Evolutionary conservation across 1,140 invertebrate species (phyloP), one percentile per base, ranked within the genome.

Genomic region (Caerostris darwini): DNA sequence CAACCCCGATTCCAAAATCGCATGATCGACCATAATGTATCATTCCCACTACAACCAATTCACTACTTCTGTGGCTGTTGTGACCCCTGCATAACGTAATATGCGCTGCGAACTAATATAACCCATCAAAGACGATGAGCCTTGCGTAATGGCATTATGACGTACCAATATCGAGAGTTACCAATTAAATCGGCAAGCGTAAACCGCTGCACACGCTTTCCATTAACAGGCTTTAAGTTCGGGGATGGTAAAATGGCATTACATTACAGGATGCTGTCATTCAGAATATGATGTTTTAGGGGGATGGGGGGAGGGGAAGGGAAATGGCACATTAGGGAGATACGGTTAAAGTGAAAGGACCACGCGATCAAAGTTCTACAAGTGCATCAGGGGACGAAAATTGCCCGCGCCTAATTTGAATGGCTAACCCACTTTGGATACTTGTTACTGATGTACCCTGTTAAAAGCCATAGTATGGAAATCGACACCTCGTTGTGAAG

Each of bases 121-220:
- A 53, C 85, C 85, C 85, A 87, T 87, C 85, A 87, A 61, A 87
- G 85, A 87, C 85, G 85, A 87, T 87, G 58, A 87, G 85, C 58
- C 34, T 50, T n/a, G 59, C 19, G 57, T 87, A 87, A 87, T 87
- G 85, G 85, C 85, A 87, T 87, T 87, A 87, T 87, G 85, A 87
- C 85, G 85, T 87, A 34, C 85, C 85, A 87, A 87, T 87, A 87
- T 87, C 64, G 85, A 58, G 12, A 87, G 19, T 50, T 59, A 58
- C 34, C 85, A 87, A 87, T 87, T 87, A 87, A 87, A 87, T 87
- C 85, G 85, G 57, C 34, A 59, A 59, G 85, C 85, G 58, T 34
- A 87, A 87, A 87, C 85, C 85, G 19, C 85, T 19, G 10, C 85
- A 61, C 85, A 59, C 53, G 57, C 58, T 59, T 58, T 87, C 85